Evolutionary conservation across 2,113 vertebrate genomes (phyloP).

Genomic region (Datnioides undecimradiatus): DNA sequence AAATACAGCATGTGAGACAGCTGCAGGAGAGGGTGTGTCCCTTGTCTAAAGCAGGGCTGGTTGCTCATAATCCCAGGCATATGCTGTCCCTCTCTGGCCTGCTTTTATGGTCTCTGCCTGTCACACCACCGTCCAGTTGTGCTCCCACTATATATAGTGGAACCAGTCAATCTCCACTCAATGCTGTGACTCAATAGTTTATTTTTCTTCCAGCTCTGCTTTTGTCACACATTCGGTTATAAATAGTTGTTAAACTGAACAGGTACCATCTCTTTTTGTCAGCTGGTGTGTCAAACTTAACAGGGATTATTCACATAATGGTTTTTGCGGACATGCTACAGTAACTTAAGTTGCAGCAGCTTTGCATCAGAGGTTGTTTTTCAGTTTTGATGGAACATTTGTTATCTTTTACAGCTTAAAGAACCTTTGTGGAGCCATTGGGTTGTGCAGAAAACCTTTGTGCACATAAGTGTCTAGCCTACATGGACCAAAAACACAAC

Average conservation of each 20-base stretch:
- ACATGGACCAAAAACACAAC: too few relatives aligned
- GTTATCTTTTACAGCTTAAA: not conserved
- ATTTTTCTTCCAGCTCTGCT: conserved; percentile 55
- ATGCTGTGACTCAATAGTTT: conserved; percentile 67
- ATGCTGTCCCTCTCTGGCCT: conserved; percentile 78
- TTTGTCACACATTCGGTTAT: conserved; percentile 43
- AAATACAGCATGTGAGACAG: conserved; percentile 79
- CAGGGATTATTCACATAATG: conserved; percentile 34
- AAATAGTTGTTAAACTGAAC: conserved; percentile 60
- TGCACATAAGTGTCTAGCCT: too few relatives aligned
- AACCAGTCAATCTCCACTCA: conserved; percentile 73
- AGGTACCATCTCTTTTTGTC: conserved; percentile 30
- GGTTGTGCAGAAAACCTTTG: not conserved
- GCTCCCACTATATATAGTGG: conserved; percentile 81
- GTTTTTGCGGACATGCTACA: not conserved
- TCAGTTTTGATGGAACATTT: not conserved
- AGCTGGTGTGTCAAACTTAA: conserved; percentile 49
- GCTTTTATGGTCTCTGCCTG: conserved; percentile 80
- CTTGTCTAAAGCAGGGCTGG: conserved; percentile 74
- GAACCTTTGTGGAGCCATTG: not conserved
- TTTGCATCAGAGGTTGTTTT: conserved; percentile 4
- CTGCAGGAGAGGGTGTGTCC: conserved; percentile 81
- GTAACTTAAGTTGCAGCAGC: conserved; percentile 5
- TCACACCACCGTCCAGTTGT: conserved; percentile 80
- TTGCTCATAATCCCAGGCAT: conserved; percentile 80